phyloP scores from a whole-genome alignment of 2,113 vertebrate species.

The Spea bombifrons region DNA sequence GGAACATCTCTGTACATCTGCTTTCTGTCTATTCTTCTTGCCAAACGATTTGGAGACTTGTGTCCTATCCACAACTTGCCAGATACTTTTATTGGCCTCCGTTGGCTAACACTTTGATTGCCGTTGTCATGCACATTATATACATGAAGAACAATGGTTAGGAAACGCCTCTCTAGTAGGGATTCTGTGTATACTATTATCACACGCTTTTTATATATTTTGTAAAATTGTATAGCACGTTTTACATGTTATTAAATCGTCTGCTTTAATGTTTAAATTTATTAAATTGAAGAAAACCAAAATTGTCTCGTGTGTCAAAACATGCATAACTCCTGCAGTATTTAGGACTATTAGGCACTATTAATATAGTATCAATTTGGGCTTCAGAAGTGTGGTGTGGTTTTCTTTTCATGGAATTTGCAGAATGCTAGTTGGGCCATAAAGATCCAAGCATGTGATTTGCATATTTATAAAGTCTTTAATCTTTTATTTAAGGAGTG shows the following conservation, averaged over 20 bases:
- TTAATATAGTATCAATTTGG: too few relatives aligned
- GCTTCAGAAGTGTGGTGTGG: too few relatives aligned
- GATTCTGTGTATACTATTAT: constrained; percentile 74
- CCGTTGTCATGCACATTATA: constrained; percentile 63
- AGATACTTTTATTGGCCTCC: constrained; percentile 61
- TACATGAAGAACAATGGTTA: constrained; percentile 73
- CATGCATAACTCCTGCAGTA: too few relatives aligned
- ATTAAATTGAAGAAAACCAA: constrained; percentile 57
- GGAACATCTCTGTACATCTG: not conserved
- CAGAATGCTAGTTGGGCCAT: too few relatives aligned
- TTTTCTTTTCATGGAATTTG: too few relatives aligned
- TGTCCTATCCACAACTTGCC: constrained; percentile 1
- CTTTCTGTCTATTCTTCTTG: not conserved
- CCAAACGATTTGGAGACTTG: constrained; percentile 34
- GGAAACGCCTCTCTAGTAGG: constrained; percentile 68
- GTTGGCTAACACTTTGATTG: too few relatives aligned
- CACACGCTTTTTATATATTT: constrained; percentile 73
- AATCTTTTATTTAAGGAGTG: too few relatives aligned
- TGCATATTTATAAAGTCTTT: too few relatives aligned
- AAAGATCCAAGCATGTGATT: too few relatives aligned
- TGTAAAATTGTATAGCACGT: constrained; percentile 80
- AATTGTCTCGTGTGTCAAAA: constrained; percentile 1
- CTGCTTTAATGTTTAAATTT: constrained; percentile 72
- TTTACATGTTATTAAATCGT: constrained; percentile 75
- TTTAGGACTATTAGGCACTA: too few relatives aligned